Evolutionary conservation across 2,888 invertebrate species (phyloP).

Genomic region (Parnassius mnemosyne): DNA sequence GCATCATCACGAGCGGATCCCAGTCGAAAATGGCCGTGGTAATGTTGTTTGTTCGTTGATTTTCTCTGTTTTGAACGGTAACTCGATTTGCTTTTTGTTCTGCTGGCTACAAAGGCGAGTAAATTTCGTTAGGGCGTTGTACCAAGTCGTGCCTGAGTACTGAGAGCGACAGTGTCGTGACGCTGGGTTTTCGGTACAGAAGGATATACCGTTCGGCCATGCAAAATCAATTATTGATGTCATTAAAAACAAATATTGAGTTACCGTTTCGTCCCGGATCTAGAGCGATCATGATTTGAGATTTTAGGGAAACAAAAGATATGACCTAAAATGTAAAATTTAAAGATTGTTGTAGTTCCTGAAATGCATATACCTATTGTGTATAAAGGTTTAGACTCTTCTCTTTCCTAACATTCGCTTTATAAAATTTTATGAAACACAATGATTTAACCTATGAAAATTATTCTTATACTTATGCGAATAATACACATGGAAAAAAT

Average conservation of each 20-base stretch:
- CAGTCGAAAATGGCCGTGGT: slow-evolving; percentile 74
- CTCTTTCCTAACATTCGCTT: no score
- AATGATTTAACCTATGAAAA: no score
- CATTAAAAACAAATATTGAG: slow-evolving; percentile 76
- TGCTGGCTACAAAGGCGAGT: slow-evolving; percentile 59
- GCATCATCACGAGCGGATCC: slow-evolving; percentile 72
- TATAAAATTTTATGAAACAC: no score
- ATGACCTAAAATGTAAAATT: no score
- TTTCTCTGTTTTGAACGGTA: slow-evolving; percentile 76
- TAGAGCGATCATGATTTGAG: slow-evolving; percentile 23
- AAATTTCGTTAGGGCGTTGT: slow-evolving; percentile 70
- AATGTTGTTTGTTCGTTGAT: slow-evolving; percentile 78
- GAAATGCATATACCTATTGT: no score
- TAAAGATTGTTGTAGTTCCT: no score
- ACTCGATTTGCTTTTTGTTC: slow-evolving; percentile 79
- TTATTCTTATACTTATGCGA: no score
- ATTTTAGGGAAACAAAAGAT: slow-evolving; percentile 1
- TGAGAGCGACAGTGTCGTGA: slow-evolving; percentile 54
- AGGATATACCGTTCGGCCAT: slow-evolving; percentile 44
- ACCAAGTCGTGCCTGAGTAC: slow-evolving; percentile 54
- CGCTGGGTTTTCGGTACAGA: slow-evolving; percentile 41
- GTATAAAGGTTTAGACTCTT: no score
- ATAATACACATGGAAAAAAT: no score
- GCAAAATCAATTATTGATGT: slow-evolving; percentile 68
- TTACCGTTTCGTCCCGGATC: slow-evolving; percentile 58